Percentiles rank a stretch among this genome's conserved stretches.
phyloP scores from a whole-genome alignment of 1,140 invertebrate species.

The Polypedilum pembai region DNA sequence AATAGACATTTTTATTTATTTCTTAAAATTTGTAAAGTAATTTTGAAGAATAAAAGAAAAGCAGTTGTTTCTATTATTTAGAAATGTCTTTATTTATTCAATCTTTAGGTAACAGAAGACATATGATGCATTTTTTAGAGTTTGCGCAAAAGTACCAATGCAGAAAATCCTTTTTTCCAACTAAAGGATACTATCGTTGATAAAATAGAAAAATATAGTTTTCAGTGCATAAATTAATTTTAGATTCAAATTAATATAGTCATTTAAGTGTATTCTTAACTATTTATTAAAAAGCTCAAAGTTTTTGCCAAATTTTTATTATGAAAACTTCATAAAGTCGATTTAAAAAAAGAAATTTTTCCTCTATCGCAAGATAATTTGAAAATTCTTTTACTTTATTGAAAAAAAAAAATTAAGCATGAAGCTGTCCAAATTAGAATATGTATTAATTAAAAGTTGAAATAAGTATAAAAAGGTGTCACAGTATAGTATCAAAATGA shows the following conservation, averaged over 20 bases:
- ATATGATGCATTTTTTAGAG: neutral
- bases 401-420: neutral
- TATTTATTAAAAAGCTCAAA: neutral
- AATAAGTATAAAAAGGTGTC: neutral
- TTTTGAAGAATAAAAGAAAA: no score
- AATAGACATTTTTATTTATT: no score
- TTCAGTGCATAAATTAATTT: conserved; percentile 19
- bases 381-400: neutral
- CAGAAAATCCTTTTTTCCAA: conserved; percentile 12
- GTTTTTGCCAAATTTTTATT: conserved; percentile 3
- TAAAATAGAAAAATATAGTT: conserved; percentile 20
- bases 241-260: neutral
- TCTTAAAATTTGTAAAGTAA: no score
- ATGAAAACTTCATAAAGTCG: neutral
- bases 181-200: conserved; percentile 10
- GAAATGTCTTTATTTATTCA: no score
- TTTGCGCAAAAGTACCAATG: neutral
- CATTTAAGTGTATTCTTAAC: neutral
- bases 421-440: neutral
- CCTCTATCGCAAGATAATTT: neutral
- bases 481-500: neutral
- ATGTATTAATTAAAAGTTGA: neutral
- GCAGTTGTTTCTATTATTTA: no score
- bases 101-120: no score
- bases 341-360: neutral